Percentiles rank a stretch among this genome's conserved stretches.
Evolutionary conservation across 2,888 invertebrate genomes (phyloP).

Genomic region (Holacanthella duospinosa): DNA sequence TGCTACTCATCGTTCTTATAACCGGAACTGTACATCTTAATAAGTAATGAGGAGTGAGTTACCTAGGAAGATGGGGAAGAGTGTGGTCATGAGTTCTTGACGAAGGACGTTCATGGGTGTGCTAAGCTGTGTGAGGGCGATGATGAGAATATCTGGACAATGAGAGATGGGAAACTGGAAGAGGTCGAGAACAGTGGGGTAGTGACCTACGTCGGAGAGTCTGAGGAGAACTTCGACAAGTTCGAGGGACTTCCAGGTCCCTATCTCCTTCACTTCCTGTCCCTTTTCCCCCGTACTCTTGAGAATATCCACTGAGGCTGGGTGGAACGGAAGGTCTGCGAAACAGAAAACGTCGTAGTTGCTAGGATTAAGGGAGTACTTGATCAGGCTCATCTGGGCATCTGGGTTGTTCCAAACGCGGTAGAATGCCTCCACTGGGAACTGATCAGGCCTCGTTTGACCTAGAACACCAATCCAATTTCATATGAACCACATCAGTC

Average conservation of each 20-base stretch:
- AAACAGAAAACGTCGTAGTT: slow-evolving; percentile 89
- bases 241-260: slow-evolving; percentile 86
- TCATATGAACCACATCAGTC: too few relatives aligned
- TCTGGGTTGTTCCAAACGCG: slow-evolving; percentile 87
- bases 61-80: slow-evolving; percentile 87
- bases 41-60: too few relatives aligned
- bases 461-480: too few relatives aligned
- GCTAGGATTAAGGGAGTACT: slow-evolving; percentile 61
- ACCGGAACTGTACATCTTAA: too few relatives aligned
- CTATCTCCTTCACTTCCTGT: slow-evolving; percentile 79
- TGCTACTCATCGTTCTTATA: too few relatives aligned
- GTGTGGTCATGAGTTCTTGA: slow-evolving; percentile 72
- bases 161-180: slow-evolving; percentile 85
- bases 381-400: slow-evolving; percentile 77
- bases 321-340: slow-evolving; percentile 78
- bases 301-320: slow-evolving; percentile 74
- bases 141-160: slow-evolving; percentile 85
- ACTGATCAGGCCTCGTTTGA: slow-evolving; percentile 57
- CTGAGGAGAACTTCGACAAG: slow-evolving; percentile 77
- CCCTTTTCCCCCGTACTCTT: slow-evolving; percentile 73
- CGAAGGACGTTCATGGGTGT: slow-evolving; percentile 66
- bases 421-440: slow-evolving; percentile 82
- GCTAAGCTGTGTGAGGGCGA: slow-evolving; percentile 78
- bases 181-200: slow-evolving; percentile 69
- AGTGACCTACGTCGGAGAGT: slow-evolving; percentile 77